Evolutionary conservation across 2,888 invertebrate species (phyloP), one percentile per base, ranked within the genome.

Genomic region (Scaptomyza polygonia): DNA sequence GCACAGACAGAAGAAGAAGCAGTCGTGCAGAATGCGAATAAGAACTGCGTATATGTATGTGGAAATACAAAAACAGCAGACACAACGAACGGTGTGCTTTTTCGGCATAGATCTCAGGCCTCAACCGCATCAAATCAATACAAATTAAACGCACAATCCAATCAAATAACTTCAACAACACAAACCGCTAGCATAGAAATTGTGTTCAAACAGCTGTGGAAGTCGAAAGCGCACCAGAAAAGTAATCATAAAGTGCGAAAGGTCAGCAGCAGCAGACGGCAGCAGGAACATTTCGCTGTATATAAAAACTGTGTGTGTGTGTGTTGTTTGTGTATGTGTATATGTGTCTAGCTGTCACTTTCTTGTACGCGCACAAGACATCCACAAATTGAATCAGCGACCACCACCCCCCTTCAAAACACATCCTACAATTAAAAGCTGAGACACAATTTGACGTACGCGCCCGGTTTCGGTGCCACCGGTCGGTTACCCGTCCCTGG

Each of bases 161-260:
- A 67, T 52, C 34, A 63, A 73, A 61, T 40, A 72, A 59, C 44
- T 36, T 39, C 30, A 40, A 43, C 43, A 42, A 39, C 45, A 34
- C 25, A 53, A 54, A 36, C 25, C 47, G 36, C 51, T 69, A 27
- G 27, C 21, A 51, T 36, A 39, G 9, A 48, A 66, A 55, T 76
- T 66, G 67, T 73, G 57, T 55, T 62, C 48, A 40, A 85, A 75
- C 79, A 80, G 78, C 80, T 77, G 84, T 65, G 66, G 65, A 55
- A 67, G 70, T 75, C 75, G 67, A 71, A 72, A 77, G 70, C 73
- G 69, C 67, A 73, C 61, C 54, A 74, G 72, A 77, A 88, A 88
- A 84, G 75, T 79, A 78, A 88, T 75, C 76, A 78, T 72, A 83
- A 89, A 90, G 87, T 90, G 83, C 71, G 83, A 90, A 90, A 90